Conservation (phyloP, 1,140 invertebrate genomes). For the Mya arenaria region DNA sequence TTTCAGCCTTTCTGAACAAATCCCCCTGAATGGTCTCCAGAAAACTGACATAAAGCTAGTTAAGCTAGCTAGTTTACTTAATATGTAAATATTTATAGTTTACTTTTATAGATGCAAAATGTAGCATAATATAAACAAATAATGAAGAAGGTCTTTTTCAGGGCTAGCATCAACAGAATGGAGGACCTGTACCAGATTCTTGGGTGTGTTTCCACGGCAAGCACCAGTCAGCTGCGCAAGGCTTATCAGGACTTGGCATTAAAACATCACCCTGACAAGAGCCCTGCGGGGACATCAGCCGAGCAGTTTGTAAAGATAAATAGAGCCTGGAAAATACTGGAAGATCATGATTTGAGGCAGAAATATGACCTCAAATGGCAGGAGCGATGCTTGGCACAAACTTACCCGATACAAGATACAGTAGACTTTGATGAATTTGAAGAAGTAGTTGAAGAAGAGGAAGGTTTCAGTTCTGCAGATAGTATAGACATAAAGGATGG, state of each 20-base stretch:
- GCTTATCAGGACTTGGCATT: conserved; percentile 64
- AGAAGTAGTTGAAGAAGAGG: not conserved
- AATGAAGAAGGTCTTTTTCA: too few relatives aligned
- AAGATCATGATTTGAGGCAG: conserved; percentile 64
- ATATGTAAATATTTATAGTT: too few relatives aligned
- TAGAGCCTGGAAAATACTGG: conserved; percentile 73
- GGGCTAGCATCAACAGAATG: conserved; percentile 54
- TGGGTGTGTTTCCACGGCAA: conserved; percentile 55
- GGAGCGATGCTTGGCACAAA: conserved; percentile 68
- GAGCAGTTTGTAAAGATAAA: conserved; percentile 69
- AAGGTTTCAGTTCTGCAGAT: not conserved
- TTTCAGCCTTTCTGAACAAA: too few relatives aligned
- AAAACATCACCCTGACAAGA: conserved; percentile 73
- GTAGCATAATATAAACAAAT: too few relatives aligned
- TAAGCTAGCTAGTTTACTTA: too few relatives aligned
- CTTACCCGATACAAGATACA: conserved; percentile 75
- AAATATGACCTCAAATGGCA: conserved; percentile 72
- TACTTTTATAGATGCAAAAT: too few relatives aligned
- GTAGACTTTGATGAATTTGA: conserved; percentile 72
- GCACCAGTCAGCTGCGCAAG: conserved; percentile 63
- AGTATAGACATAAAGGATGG: not conserved
- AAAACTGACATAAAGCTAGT: too few relatives aligned
- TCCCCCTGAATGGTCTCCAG: too few relatives aligned
- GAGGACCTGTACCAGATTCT: conserved; percentile 72
- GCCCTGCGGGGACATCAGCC: not conserved